These are phyloP conservation scores for Dicranocentrus wangi DNA, from an alignment of 2,888 invertebrate species.

Conservation along the genomic window DNA sequence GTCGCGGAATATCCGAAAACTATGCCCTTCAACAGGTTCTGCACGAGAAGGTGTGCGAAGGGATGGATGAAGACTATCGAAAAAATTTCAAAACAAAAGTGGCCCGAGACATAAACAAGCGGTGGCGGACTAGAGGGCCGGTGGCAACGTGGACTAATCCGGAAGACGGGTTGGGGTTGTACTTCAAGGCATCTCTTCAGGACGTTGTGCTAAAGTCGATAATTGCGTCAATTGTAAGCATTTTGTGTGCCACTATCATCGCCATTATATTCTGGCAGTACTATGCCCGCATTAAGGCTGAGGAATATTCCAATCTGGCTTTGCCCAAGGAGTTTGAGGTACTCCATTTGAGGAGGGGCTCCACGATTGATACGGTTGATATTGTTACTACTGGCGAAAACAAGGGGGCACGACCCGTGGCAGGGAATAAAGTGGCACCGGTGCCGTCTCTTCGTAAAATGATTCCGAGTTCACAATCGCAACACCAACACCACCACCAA, in stretches of 20 bases:
- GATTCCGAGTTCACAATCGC: no score
- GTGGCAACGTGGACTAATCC: conserved; percentile 31
- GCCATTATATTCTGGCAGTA: conserved; percentile 48
- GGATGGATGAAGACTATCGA: background rate
- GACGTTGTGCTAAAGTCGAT: background rate
- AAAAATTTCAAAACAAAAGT: background rate
- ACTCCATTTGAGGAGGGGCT: conserved; percentile 20
- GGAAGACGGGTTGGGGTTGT: conserved; percentile 35
- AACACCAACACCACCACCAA: no score
- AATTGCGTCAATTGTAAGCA: background rate
- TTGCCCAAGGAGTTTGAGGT: conserved; percentile 54
- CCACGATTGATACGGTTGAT: no score
- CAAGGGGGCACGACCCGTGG: no score
- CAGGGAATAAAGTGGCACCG: no score
- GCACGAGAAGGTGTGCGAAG: conserved; percentile 16
- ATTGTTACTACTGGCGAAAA: no score
- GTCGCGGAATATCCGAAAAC: conserved; percentile 26
- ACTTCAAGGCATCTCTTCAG: background rate
- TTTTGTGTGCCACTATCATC: conserved; percentile 21
- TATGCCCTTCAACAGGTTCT: background rate
- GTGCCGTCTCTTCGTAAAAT: no score
- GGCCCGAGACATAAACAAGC: conserved; percentile 36
- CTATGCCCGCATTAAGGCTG: conserved; percentile 52
- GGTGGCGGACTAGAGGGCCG: conserved; percentile 10
- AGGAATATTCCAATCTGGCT: conserved; percentile 52